Conservation (phyloP, 2,797 vertebrate genomes). For the Gallinago stenura region DNA sequence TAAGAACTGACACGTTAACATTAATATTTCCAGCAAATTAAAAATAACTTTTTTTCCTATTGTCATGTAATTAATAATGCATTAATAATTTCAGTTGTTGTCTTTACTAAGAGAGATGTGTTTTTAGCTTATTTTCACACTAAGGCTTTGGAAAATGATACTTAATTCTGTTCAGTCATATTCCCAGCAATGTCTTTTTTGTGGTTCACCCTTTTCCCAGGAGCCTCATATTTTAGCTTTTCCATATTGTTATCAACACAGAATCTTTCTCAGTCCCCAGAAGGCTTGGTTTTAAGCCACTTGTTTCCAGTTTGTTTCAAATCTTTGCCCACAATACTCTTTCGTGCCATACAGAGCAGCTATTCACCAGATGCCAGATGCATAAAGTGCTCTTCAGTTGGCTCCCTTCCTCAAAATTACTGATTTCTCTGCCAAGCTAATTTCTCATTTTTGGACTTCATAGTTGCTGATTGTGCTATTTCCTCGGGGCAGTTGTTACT, state of each 20-base stretch:
- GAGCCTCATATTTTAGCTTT: conserved; percentile 1
- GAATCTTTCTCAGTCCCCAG: not conserved
- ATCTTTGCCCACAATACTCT: conserved; percentile 27
- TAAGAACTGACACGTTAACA: not conserved
- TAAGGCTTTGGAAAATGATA: not conserved
- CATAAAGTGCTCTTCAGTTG: not conserved
- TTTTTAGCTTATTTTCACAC: not conserved
- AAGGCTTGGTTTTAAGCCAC: conserved; percentile 34
- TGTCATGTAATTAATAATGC: not conserved
- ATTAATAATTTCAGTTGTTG: not conserved
- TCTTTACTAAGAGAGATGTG: not conserved
- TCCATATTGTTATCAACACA: conserved; percentile 12
- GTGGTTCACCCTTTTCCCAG: not conserved
- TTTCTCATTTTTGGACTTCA: conserved; percentile 40
- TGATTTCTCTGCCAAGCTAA: conserved; percentile 40
- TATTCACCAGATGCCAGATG: conserved; percentile 34
- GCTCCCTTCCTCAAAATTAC: conserved; percentile 21
- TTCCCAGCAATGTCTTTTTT: not conserved
- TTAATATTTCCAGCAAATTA: not conserved
- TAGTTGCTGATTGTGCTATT: conserved; percentile 3
- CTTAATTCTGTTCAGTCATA: not conserved
- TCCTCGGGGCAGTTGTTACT: not conserved
- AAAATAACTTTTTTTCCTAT: not conserved
- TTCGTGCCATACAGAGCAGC: not conserved
- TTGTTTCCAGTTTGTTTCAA: conserved; percentile 40